Evolutionary conservation across 1,140 invertebrate genomes (phyloP).

Genomic region (Pachypsylla venusta): DNA sequence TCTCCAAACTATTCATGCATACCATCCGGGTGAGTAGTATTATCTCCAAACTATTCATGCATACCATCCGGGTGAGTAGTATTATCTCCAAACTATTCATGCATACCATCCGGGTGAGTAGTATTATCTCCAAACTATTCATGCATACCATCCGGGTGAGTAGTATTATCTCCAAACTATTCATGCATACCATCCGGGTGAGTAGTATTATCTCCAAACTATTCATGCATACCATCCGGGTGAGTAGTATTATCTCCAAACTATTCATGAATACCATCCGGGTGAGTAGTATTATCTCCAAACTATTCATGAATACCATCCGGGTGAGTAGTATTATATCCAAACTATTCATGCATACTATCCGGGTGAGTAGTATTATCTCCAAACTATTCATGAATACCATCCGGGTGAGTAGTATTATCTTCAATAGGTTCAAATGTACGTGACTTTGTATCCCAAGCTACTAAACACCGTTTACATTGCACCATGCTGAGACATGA

Average conservation of each 20-base stretch:
- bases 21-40: constrained; percentile 80
- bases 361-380: constrained; percentile 68
- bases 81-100: constrained; percentile 79
- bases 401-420: constrained; percentile 70
- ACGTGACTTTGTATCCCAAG: constrained; percentile 82
- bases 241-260: too few species aligned
- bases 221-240: too few species aligned
- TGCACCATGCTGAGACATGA: constrained; percentile 94
- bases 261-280: too few species aligned
- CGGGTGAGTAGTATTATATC: constrained; percentile 65
- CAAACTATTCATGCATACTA: constrained; percentile 85
- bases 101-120: constrained; percentile 79
- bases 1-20: constrained; percentile 81
- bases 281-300: constrained; percentile 69
- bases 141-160: too few species aligned
- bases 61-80: constrained; percentile 79
- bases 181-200: too few species aligned
- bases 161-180: too few species aligned
- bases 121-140: too few species aligned
- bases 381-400: constrained; percentile 85
- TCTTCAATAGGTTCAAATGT: constrained; percentile 75
- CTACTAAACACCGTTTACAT: constrained; percentile 73
- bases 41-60: constrained; percentile 77
- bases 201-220: too few species aligned
- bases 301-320: constrained; percentile 90